A percentile compares a stretch with the other conserved stretches of the same genome.
These are phyloP conservation scores for Cochlearius cochlearius DNA, from an alignment of 2,113 vertebrate genomes.

Conservation along the genomic window DNA sequence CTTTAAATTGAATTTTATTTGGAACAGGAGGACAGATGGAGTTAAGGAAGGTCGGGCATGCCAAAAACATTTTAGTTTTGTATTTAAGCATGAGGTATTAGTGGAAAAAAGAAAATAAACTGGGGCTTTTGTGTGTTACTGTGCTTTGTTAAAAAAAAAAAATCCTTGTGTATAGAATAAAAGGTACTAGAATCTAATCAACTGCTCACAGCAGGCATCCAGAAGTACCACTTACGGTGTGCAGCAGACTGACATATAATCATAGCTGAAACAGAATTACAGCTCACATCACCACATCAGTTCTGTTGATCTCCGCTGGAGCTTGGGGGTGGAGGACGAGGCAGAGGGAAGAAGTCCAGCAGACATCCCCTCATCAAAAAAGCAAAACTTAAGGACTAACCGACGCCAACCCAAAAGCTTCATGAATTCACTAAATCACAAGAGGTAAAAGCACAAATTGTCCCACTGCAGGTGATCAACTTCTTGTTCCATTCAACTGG, in stretches of 20 bases:
- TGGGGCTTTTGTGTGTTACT: not conserved
- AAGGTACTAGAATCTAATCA: slow-evolving; percentile 43
- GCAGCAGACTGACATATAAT: not conserved
- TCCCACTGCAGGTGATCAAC: not conserved
- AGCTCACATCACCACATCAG: not conserved
- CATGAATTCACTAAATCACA: not conserved
- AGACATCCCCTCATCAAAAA: not conserved
- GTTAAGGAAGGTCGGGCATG: not conserved
- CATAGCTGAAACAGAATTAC: slow-evolving; percentile 17
- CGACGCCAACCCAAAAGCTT: not conserved
- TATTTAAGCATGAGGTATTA: not conserved
- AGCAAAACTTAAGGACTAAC: not conserved
- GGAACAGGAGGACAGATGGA: not conserved
- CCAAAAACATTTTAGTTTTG: not conserved
- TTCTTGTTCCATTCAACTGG: not conserved
- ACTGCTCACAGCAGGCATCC: slow-evolving; percentile 11
- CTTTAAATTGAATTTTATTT: not conserved
- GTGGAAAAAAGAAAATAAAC: not conserved
- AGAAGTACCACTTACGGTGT: not conserved
- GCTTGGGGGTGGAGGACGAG: not conserved
- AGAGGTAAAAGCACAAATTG: not conserved
- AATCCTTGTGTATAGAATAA: not conserved
- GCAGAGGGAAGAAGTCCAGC: not conserved
- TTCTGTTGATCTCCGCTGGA: slow-evolving; percentile 6
- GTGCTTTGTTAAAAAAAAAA: slow-evolving; percentile 6